phyloP scores from a whole-genome alignment of 2,113 vertebrate species.

The Peucedramus taeniatus region DNA sequence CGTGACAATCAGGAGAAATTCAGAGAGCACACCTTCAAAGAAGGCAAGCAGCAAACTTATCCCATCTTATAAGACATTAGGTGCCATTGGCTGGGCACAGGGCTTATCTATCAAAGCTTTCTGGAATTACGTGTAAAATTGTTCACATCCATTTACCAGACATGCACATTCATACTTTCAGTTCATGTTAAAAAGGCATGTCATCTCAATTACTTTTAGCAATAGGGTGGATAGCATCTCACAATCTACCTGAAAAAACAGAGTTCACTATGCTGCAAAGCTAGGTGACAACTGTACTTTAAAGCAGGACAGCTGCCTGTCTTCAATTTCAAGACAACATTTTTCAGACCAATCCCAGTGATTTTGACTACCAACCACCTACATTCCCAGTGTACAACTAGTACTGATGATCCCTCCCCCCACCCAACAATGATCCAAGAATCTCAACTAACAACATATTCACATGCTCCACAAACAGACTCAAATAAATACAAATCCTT shows the following conservation, averaged over 20 bases:
- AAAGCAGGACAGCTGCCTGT: neutral
- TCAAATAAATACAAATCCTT: conserved; percentile 35
- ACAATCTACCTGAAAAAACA: neutral
- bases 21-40: neutral
- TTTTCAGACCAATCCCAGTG: neutral
- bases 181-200: neutral
- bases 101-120: neutral
- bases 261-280: neutral
- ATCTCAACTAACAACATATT: conserved; percentile 28
- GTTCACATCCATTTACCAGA: neutral
- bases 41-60: neutral
- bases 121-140: neutral
- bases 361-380: neutral
- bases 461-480: neutral
- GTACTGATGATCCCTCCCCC: neutral
- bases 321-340: neutral
- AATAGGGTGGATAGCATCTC: neutral
- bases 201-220: neutral
- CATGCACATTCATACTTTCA: neutral
- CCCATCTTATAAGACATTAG: neutral
- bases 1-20: neutral
- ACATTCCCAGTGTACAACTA: neutral
- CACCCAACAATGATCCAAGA: neutral
- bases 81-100: neutral
- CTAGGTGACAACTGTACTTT: neutral